These are phyloP conservation scores for Phycodurus eques DNA, from an alignment of 2,113 vertebrate genomes.

Conservation along the genomic window DNA sequence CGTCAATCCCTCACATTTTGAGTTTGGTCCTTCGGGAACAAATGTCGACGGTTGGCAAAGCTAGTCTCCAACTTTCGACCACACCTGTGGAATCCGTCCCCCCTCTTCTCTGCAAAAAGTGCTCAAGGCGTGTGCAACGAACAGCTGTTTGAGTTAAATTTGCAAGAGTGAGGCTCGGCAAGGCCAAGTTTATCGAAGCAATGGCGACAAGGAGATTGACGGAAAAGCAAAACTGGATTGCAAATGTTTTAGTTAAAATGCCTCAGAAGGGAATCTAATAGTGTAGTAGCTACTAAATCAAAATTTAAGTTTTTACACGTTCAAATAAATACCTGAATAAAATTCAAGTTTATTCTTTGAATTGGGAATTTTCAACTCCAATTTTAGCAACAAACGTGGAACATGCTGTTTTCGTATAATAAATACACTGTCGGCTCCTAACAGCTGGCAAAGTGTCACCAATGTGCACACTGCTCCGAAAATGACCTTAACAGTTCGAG, in stretches of 20 bases:
- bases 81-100: conserved; percentile 25
- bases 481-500: too few species aligned
- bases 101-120: conserved; percentile 44
- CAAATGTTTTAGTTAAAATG: neutral
- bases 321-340: too few species aligned
- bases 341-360: too few species aligned
- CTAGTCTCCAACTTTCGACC: conserved; percentile 26
- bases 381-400: too few species aligned
- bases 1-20: too few species aligned
- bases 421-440: too few species aligned
- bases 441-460: too few species aligned
- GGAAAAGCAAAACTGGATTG: conserved; percentile 63
- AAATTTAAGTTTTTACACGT: too few species aligned
- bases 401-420: too few species aligned
- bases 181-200: conserved; percentile 71
- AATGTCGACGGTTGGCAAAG: neutral
- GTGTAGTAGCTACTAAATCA: too few species aligned
- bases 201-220: conserved; percentile 74
- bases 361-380: too few species aligned
- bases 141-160: conserved; percentile 80
- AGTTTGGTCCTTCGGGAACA: neutral
- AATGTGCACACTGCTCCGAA: too few species aligned
- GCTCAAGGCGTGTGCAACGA: conserved; percentile 58
- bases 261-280: neutral
- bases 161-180: conserved; percentile 69